These are phyloP conservation scores for Gymnogyps californianus DNA, from an alignment of 2,113 vertebrate species.

Conservation along the genomic window DNA sequence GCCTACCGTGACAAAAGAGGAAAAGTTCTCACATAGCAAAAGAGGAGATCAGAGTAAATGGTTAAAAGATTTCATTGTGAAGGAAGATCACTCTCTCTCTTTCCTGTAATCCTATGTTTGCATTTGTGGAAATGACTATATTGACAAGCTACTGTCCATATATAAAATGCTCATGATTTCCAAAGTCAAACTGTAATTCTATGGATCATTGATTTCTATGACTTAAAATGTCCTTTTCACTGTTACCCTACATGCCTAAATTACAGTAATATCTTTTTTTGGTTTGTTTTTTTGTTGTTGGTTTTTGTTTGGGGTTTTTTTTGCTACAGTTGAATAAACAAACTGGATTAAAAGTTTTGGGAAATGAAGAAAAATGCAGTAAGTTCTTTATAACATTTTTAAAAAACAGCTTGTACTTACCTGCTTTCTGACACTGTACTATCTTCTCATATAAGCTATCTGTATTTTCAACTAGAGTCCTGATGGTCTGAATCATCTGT, in stretches of 20 bases:
- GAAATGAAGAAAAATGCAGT: neutral
- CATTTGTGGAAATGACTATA: neutral
- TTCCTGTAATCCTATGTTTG: neutral
- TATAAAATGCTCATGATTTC: neutral
- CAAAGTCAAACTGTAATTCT: neutral
- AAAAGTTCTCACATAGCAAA: neutral
- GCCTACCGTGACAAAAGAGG: neutral
- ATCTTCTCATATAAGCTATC: slow-evolving; percentile 89
- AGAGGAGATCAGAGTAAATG: neutral
- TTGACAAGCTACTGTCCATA: neutral
- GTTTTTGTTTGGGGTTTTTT: neutral
- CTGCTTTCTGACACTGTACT: slow-evolving; percentile 89
- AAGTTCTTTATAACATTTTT: neutral
- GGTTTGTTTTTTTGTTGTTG: neutral
- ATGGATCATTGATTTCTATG: neutral
- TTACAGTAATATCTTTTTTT: neutral
- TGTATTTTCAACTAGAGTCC: slow-evolving; percentile 84
- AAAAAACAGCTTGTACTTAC: slow-evolving; percentile 56
- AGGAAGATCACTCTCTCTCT: neutral
- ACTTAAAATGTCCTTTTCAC: neutral
- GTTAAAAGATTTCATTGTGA: neutral
- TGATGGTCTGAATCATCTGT: slow-evolving; percentile 95
- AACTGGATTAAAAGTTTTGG: neutral
- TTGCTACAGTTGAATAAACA: neutral
- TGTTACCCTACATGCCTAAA: neutral